Conservation (phyloP, 35 echinoderm and acorn worm species). For the Nesometra sesokonis region DNA sequence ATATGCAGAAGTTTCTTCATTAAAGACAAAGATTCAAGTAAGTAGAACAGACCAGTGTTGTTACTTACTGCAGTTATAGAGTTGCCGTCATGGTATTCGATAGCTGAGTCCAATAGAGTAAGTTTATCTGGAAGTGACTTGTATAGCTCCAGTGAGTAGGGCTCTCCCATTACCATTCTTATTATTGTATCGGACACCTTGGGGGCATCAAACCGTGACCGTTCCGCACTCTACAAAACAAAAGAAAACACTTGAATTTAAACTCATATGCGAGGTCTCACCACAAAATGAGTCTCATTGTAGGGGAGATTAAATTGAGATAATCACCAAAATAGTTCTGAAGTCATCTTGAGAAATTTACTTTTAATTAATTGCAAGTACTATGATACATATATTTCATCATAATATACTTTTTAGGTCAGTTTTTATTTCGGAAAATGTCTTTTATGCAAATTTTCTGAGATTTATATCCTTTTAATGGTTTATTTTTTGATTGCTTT, state of each 20-base stretch:
- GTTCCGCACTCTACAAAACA: constrained; percentile 40
- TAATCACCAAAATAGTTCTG: too few species aligned
- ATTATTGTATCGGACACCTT: constrained; percentile 53
- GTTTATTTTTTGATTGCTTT: too few species aligned
- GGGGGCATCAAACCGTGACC: constrained; percentile 36
- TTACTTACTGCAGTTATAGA: constrained; percentile 77
- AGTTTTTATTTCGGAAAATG: too few species aligned
- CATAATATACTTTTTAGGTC: too few species aligned
- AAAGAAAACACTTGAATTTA: not conserved
- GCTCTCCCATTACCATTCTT: constrained; percentile 60
- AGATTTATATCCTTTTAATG: too few species aligned
- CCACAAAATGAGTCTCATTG: too few species aligned
- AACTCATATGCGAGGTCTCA: too few species aligned
- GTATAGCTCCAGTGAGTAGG: constrained; percentile 70
- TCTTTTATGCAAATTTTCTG: too few species aligned
- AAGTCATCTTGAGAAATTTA: not conserved
- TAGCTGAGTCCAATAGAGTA: constrained; percentile 55
- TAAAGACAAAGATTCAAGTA: constrained; percentile 61
- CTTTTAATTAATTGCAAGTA: too few species aligned
- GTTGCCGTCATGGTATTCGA: constrained; percentile 87
- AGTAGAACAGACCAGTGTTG: not conserved
- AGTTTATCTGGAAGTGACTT: constrained; percentile 78
- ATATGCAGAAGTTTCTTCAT: constrained; percentile 43
- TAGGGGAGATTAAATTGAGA: too few species aligned
- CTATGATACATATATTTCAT: too few species aligned